phyloP scores from a whole-genome alignment of 1,140 invertebrate genomes.

The Calosoma granatense region DNA sequence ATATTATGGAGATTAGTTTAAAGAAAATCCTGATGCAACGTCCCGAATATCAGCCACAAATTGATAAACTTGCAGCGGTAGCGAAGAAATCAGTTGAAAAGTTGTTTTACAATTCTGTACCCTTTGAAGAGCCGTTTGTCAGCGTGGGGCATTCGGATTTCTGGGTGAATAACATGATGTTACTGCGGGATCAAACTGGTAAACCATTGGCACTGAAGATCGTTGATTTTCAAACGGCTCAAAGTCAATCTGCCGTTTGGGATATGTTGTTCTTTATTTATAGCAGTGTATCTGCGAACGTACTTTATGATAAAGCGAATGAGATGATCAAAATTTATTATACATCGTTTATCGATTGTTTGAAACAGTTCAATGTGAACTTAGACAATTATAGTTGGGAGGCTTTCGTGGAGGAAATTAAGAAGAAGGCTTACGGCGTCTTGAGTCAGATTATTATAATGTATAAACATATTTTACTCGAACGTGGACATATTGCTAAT shows the following conservation, averaged over 20 bases:
- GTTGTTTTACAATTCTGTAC: neutral
- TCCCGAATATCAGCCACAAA: neutral
- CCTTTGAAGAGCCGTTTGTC: neutral
- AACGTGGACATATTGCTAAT: neutral
- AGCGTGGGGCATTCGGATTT: slow-evolving; percentile 24
- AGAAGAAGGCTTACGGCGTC: neutral
- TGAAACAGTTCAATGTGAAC: slow-evolving; percentile 8
- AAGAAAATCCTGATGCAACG: neutral
- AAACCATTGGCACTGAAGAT: slow-evolving; percentile 20
- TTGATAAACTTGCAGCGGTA: neutral
- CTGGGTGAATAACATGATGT: slow-evolving; percentile 27
- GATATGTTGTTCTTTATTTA: slow-evolving; percentile 26
- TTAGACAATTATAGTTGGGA: slow-evolving; percentile 2
- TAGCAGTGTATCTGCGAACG: slow-evolving; percentile 14
- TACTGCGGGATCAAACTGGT: slow-evolving; percentile 18
- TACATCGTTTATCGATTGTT: slow-evolving; percentile 3
- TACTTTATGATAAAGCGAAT: neutral
- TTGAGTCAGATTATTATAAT: neutral
- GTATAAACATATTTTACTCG: neutral
- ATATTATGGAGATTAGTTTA: neutral
- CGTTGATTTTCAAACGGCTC: slow-evolving; percentile 24
- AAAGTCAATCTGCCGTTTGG: slow-evolving; percentile 17
- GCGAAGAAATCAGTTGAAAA: neutral
- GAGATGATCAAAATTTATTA: slow-evolving; percentile 12
- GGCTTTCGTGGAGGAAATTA: slow-evolving; percentile 1